Conservation (phyloP, 2,797 vertebrate genomes). For the Microchirus variegatus region DNA sequence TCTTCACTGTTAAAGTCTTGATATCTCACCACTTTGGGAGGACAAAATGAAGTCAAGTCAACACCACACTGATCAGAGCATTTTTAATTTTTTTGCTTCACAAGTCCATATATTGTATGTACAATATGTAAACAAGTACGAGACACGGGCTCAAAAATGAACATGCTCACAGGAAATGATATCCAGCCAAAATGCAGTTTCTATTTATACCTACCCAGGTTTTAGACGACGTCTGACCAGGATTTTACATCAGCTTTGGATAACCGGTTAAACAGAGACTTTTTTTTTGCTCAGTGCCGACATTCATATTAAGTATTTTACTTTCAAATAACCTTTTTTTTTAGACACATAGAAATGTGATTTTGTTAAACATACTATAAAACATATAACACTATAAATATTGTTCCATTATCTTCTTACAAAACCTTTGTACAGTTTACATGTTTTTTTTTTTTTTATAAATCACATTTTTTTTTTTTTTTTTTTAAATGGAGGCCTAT, state of each 20-base stretch:
- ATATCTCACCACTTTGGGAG: background rate
- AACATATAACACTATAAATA: constrained; percentile 84
- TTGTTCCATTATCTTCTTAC: constrained; percentile 79
- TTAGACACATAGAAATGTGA: constrained; percentile 78
- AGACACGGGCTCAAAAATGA: constrained; percentile 75
- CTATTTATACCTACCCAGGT: constrained; percentile 55
- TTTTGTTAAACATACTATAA: constrained; percentile 78
- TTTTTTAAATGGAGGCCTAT: constrained; percentile 58
- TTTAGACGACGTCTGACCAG: constrained; percentile 49
- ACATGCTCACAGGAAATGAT: constrained; percentile 79
- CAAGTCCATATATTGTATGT: constrained; percentile 80
- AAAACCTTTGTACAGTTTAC: constrained; percentile 81
- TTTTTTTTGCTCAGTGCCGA: constrained; percentile 60
- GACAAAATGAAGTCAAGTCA: background rate
- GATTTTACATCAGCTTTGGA: constrained; percentile 69
- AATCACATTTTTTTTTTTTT: constrained; percentile 71
- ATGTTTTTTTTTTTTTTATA: constrained; percentile 68
- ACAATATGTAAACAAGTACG: constrained; percentile 85
- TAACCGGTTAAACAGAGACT: constrained; percentile 54
- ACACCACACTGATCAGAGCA: constrained; percentile 30
- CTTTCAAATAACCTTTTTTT: constrained; percentile 67
- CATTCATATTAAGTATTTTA: constrained; percentile 73
- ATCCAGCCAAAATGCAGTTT: constrained; percentile 72
- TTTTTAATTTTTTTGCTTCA: constrained; percentile 69
- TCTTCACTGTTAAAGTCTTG: background rate